These are phyloP conservation scores for Philhelius pedissequus DNA, from an alignment of 2,888 invertebrate species.

Conservation along the genomic window DNA sequence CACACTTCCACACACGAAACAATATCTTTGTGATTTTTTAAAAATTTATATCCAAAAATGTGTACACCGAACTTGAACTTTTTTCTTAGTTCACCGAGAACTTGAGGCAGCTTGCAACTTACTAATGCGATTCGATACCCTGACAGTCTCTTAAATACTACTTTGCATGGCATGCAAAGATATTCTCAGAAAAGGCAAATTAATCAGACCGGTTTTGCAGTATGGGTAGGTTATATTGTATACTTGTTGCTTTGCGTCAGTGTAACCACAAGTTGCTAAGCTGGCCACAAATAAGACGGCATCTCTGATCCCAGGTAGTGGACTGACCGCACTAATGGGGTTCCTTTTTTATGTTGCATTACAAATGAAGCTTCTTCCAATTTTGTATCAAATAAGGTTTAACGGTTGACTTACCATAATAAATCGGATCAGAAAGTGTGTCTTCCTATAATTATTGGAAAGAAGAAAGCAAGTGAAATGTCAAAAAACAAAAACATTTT, in stretches of 20 bases:
- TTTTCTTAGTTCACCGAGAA: slow-evolving; percentile 42
- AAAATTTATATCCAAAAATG: background rate
- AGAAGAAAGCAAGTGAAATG: background rate
- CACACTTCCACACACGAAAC: background rate
- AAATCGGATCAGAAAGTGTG: background rate
- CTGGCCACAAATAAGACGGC: slow-evolving; percentile 17
- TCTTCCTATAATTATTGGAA: background rate
- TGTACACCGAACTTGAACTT: background rate
- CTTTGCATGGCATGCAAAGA: background rate
- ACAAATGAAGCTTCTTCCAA: background rate
- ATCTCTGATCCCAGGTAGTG: slow-evolving; percentile 9
- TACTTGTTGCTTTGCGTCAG: slow-evolving; percentile 6
- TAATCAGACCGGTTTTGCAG: slow-evolving; percentile 47
- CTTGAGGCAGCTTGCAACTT: slow-evolving; percentile 33
- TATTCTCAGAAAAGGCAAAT: slow-evolving; percentile 40
- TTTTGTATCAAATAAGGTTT: background rate
- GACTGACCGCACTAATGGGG: background rate
- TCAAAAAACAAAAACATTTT: background rate
- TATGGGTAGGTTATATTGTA: background rate
- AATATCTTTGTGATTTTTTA: background rate
- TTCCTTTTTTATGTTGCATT: slow-evolving; percentile 33
- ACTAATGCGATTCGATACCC: slow-evolving; percentile 42
- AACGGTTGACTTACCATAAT: background rate
- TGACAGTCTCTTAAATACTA: slow-evolving; percentile 58
- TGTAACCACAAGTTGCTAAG: slow-evolving; percentile 8